phyloP scores from a whole-genome alignment of 2,797 vertebrate genomes.

The Ptychadena robeensis region DNA sequence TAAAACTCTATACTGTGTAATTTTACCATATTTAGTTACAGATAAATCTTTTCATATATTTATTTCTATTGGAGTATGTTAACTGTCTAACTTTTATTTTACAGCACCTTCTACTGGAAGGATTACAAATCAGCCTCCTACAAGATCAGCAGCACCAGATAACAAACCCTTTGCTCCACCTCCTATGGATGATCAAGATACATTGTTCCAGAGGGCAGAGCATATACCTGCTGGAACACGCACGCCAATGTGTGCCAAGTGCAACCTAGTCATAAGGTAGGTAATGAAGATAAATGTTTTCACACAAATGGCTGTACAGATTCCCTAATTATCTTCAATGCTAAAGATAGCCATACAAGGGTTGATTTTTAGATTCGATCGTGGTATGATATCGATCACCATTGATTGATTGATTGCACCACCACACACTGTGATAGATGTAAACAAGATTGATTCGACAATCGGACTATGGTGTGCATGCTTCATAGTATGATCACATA shows the following conservation, averaged over 20 bases:
- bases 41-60: not conserved
- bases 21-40: not conserved
- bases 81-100: constrained; percentile 16
- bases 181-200: constrained; percentile 83
- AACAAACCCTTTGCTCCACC: constrained; percentile 68
- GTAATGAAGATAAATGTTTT: constrained; percentile 29
- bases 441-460: no score
- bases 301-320: no score
- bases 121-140: constrained; percentile 70
- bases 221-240: constrained; percentile 92
- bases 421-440: no score
- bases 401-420: no score
- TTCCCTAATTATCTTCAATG: no score
- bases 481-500: no score
- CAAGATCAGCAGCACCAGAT: not conserved
- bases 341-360: no score
- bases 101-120: constrained; percentile 79
- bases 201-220: constrained; percentile 90
- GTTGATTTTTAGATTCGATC: no score
- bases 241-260: constrained; percentile 92
- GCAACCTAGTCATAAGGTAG: constrained; percentile 92
- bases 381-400: no score
- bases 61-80: not conserved
- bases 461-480: no score
- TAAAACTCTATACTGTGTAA: not conserved